These are phyloP conservation scores for Trididemnum clinides DNA, from an alignment of 23 tunicate genomes.

Conservation along the genomic window DNA sequence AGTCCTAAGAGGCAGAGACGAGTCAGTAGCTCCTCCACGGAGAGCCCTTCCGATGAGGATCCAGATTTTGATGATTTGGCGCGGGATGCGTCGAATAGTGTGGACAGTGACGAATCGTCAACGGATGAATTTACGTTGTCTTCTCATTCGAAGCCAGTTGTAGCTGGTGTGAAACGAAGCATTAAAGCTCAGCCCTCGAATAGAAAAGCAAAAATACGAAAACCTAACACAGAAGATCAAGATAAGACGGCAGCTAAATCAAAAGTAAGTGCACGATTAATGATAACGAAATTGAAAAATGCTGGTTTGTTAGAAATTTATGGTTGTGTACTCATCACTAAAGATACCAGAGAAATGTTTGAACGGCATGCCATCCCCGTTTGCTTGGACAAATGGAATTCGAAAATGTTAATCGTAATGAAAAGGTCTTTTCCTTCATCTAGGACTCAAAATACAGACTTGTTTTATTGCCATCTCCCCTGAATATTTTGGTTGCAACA, in stretches of 20 bases:
- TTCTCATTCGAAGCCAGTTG: background rate
- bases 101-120: conserved; percentile 35
- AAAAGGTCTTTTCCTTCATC: too few relatives aligned
- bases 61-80: background rate
- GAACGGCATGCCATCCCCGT: too few relatives aligned
- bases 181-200: background rate
- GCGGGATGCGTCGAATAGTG: background rate
- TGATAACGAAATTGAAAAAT: too few relatives aligned
- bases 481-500: too few relatives aligned
- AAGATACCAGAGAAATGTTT: too few relatives aligned
- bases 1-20: background rate
- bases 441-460: too few relatives aligned
- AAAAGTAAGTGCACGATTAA: too few relatives aligned
- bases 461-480: too few relatives aligned
- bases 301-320: too few relatives aligned
- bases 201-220: background rate
- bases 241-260: background rate
- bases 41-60: conserved; percentile 24
- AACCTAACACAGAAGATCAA: background rate
- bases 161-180: conserved; percentile 4
- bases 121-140: conserved; percentile 41
- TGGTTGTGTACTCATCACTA: too few relatives aligned
- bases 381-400: too few relatives aligned
- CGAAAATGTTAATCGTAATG: too few relatives aligned
- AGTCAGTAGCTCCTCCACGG: background rate